Evolutionary conservation across 2,113 vertebrate species (phyloP).

Genomic region (Gasterosteus nipponicus): DNA sequence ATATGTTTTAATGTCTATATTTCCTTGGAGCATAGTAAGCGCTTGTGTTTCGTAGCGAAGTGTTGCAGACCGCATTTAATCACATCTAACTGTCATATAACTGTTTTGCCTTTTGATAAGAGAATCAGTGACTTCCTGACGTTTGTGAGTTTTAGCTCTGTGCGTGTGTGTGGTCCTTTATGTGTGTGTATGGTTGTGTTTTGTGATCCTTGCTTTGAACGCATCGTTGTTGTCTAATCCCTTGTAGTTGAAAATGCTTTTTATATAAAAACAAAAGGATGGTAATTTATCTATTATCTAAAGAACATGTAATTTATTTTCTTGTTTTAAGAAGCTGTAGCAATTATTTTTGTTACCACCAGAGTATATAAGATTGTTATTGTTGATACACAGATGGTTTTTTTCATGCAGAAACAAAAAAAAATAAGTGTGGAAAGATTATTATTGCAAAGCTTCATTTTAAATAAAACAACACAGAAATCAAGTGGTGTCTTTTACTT

Average conservation of each 20-base stretch:
- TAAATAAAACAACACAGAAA: constrained; percentile 66
- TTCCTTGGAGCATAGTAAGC: constrained; percentile 60
- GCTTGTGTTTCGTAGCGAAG: constrained; percentile 58
- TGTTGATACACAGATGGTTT: constrained; percentile 54
- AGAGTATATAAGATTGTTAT: constrained; percentile 72
- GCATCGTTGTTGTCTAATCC: constrained; percentile 56
- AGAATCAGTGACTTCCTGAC: constrained; percentile 31
- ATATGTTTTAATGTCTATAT: constrained; percentile 77
- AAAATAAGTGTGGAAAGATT: constrained; percentile 50
- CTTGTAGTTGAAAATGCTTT: constrained; percentile 66
- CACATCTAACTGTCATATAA: constrained; percentile 62
- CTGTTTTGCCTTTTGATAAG: constrained; percentile 36
- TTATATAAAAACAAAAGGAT: constrained; percentile 73
- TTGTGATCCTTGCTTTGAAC: constrained; percentile 44
- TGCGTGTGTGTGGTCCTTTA: constrained; percentile 19
- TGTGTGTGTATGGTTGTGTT: constrained; percentile 25
- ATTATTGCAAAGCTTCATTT: constrained; percentile 61
- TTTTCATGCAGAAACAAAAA: constrained; percentile 57
- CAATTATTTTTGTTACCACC: constrained; percentile 62
- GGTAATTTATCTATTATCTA: constrained; percentile 83
- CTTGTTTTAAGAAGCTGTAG: constrained; percentile 70
- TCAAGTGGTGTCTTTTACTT: constrained; percentile 14
- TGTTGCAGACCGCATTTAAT: constrained; percentile 66
- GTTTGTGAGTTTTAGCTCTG: constrained; percentile 4
- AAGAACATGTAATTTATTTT: constrained; percentile 84